These are phyloP conservation scores for Montipora capricornis DNA, from an alignment of 64 coral and sea anemone species.

Conservation along the genomic window DNA sequence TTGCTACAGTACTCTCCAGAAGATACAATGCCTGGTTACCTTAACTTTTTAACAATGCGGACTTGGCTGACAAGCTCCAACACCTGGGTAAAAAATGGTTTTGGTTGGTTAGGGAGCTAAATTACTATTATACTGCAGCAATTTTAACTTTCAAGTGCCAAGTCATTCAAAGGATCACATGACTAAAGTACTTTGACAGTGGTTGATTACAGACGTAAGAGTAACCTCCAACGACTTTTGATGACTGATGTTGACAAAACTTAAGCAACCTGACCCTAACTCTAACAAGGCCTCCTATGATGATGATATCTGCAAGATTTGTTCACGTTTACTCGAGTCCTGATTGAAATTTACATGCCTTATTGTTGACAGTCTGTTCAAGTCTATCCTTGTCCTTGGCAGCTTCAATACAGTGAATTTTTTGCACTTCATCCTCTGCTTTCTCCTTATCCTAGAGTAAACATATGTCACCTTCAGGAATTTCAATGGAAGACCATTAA, in stretches of 20 bases:
- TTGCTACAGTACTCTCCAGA: not conserved
- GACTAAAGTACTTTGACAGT: no score
- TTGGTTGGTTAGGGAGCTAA: not conserved
- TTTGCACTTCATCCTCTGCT: conserved; percentile 25
- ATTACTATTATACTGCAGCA: not conserved
- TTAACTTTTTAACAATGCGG: conserved; percentile 2
- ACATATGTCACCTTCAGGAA: not conserved
- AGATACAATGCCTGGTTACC: not conserved
- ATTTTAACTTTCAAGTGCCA: no score
- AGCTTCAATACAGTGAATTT: conserved; percentile 26
- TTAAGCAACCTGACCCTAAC: no score
- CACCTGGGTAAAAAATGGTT: not conserved
- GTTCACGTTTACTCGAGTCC: not conserved
- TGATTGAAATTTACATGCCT: conserved; percentile 1
- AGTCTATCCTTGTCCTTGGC: conserved; percentile 27
- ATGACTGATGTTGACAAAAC: no score
- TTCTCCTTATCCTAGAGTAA: conserved; percentile 25
- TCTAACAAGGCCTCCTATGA: no score
- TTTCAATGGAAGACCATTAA: not conserved
- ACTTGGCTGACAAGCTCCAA: conserved; percentile 34
- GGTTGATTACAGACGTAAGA: no score
- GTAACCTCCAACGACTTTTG: no score
- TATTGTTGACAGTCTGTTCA: conserved; percentile 33
- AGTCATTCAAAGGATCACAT: no score
- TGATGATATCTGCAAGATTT: no score